These are phyloP conservation scores for Alectoris magna DNA, from an alignment of 2,797 vertebrate genomes.

Conservation along the genomic window DNA sequence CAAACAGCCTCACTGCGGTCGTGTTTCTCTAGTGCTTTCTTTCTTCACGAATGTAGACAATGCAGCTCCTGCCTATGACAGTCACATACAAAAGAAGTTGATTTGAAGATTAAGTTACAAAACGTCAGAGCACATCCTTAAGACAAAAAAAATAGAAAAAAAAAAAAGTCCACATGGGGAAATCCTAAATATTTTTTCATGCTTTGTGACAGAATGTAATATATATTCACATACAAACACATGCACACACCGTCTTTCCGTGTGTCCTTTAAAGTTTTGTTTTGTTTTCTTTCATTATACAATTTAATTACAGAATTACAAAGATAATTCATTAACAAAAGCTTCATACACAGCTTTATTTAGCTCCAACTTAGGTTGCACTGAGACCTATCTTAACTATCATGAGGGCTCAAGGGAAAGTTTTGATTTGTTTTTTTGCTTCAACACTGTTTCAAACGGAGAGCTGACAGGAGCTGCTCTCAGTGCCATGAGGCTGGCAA, in stretches of 20 bases:
- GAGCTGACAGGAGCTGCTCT: neutral
- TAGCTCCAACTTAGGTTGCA: neutral
- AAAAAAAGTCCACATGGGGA: too few species aligned
- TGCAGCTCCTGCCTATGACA: neutral
- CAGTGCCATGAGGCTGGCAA: neutral
- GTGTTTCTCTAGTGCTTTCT: neutral
- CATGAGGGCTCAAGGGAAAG: neutral
- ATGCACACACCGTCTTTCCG: fast-evolving
- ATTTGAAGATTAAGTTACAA: neutral
- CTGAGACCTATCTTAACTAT: neutral
- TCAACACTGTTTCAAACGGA: neutral
- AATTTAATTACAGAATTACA: neutral
- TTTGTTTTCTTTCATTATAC: neutral
- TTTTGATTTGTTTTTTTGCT: neutral
- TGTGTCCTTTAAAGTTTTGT: neutral
- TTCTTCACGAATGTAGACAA: neutral
- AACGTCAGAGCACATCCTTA: neutral
- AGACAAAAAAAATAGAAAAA: too few species aligned
- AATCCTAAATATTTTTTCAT: neutral
- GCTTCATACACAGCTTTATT: neutral
- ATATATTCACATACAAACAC: neutral
- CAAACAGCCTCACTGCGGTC: neutral
- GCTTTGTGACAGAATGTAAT: neutral
- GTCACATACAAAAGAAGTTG: neutral
- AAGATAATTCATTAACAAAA: neutral